Evolutionary conservation across 2,113 vertebrate species (phyloP).

Genomic region (Echinops telfairi): DNA sequence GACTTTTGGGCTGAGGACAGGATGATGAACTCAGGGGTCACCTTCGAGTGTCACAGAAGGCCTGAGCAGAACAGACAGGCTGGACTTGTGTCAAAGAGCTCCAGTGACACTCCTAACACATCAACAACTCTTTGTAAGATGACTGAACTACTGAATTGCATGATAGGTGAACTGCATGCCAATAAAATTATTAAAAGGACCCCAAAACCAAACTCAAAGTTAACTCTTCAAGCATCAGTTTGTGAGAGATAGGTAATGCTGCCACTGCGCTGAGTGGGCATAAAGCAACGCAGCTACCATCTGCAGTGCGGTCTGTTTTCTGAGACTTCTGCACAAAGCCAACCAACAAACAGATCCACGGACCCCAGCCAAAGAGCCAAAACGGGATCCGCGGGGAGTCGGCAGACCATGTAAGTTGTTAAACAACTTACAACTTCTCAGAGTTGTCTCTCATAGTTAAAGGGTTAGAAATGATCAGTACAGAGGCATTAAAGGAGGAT

Average conservation of each 20-base stretch:
- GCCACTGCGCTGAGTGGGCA: not conserved
- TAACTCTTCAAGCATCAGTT: not conserved
- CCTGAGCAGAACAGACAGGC: not conserved
- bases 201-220: too few relatives aligned
- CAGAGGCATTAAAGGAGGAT: slow-evolving; percentile 20
- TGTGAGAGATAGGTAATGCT: not conserved
- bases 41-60: not conserved
- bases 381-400: not conserved
- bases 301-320: not conserved
- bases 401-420: not conserved
- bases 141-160: too few relatives aligned
- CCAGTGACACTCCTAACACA: not conserved
- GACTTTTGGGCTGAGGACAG: not conserved
- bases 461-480: not conserved
- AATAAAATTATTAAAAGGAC: too few relatives aligned
- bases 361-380: too few relatives aligned
- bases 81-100: not conserved
- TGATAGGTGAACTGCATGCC: too few relatives aligned
- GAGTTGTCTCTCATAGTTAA: slow-evolving; percentile 5
- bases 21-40: not conserved
- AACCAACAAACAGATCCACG: too few relatives aligned
- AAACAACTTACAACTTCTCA: not conserved
- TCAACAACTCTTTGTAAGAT: too few relatives aligned
- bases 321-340: slow-evolving; percentile 26
- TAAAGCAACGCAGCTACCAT: not conserved